Evolutionary conservation across 2,888 invertebrate genomes (phyloP).

Genomic region (Ennomos quercinarius): DNA sequence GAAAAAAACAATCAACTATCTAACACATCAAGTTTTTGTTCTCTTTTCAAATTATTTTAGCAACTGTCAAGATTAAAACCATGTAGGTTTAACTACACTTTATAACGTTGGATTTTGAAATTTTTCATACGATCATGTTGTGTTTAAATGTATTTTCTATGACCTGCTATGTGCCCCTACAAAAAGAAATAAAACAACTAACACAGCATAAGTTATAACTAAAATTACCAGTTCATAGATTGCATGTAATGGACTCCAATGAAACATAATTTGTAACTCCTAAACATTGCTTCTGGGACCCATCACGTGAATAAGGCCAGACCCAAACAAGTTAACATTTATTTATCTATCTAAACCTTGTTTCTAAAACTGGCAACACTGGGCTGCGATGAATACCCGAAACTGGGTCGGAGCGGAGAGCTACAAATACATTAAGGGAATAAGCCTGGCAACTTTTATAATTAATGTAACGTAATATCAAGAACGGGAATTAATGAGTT

Average conservation of each 20-base stretch:
- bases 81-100: no score
- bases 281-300: constrained; percentile 18
- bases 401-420: constrained; percentile 57
- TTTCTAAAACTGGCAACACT: constrained; percentile 51
- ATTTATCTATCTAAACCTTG: constrained; percentile 29
- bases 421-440: constrained; percentile 65
- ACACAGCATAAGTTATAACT: no score
- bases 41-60: no score
- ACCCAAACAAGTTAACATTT: constrained; percentile 29
- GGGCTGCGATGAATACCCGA: constrained; percentile 45
- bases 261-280: constrained; percentile 13
- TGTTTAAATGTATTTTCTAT: no score
- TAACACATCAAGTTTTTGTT: no score
- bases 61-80: no score
- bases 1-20: no score
- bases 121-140: no score
- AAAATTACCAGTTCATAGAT: background rate
- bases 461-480: constrained; percentile 64
- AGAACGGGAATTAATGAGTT: constrained; percentile 49
- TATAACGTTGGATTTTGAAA: no score
- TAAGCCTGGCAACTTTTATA: constrained; percentile 64
- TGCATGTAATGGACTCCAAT: background rate
- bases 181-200: no score
- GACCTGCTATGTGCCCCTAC: no score
- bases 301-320: constrained; percentile 20